Conservation (phyloP, 2,888 invertebrate species). For the Dioctria linearis region DNA sequence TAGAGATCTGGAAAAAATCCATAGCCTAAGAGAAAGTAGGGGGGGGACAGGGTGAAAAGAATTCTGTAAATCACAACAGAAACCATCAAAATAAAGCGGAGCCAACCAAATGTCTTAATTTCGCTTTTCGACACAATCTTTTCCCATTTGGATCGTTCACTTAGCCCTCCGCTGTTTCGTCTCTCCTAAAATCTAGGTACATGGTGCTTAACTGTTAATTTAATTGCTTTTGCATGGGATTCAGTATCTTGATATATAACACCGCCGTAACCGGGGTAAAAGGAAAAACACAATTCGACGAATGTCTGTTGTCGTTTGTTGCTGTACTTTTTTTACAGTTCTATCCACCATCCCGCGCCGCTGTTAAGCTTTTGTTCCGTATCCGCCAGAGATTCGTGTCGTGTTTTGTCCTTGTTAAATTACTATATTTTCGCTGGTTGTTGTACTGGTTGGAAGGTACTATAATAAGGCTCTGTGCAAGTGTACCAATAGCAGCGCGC, state of each 20-base stretch:
- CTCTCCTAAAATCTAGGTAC: background rate
- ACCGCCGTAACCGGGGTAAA: background rate
- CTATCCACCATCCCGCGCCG: slow-evolving; percentile 1
- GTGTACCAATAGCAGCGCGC: background rate
- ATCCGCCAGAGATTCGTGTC: slow-evolving; percentile 1
- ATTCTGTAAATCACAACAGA: too few species aligned
- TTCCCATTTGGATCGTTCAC: slow-evolving; percentile 21
- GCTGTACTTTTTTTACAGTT: too few species aligned
- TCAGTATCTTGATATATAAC: slow-evolving; percentile 49
- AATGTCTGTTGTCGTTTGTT: slow-evolving; percentile 13
- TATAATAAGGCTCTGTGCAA: too few species aligned
- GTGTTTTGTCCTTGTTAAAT: background rate
- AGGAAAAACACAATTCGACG: slow-evolving; percentile 26
- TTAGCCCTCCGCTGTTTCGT: background rate
- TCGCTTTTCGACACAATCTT: slow-evolving; percentile 12
- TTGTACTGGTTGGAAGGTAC: too few species aligned
- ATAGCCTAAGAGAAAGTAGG: background rate
- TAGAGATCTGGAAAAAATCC: slow-evolving; percentile 8
- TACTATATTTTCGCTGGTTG: background rate
- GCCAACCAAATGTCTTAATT: background rate
- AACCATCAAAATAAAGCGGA: background rate
- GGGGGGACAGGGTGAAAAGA: background rate
- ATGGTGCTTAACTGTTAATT: slow-evolving; percentile 43
- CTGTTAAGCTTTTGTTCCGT: slow-evolving; percentile 1
- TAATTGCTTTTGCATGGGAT: slow-evolving; percentile 50